Evolutionary conservation across 2,888 invertebrate species (phyloP).

Genomic region (Agonopterix arenella): DNA sequence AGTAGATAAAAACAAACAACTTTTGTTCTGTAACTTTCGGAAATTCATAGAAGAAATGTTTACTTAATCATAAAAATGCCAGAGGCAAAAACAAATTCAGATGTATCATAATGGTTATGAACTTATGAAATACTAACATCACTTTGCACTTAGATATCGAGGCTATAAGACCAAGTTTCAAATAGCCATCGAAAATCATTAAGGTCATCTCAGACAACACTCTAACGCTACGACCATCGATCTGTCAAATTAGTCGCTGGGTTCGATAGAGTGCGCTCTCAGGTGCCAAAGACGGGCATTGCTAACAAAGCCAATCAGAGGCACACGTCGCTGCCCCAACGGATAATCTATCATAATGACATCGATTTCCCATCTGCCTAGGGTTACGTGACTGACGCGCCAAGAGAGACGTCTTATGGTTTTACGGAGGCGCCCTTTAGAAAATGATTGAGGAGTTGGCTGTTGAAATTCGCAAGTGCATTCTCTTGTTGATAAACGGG

Average conservation of each 20-base stretch:
- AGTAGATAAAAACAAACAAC: no score
- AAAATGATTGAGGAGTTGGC: no score
- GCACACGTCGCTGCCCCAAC: constrained; percentile 50
- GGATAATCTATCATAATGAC: constrained; percentile 74
- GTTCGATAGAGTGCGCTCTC: constrained; percentile 45
- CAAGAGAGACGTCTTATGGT: constrained; percentile 39
- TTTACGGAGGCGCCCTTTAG: no score
- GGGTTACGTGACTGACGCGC: constrained; percentile 40
- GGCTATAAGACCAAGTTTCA: not conserved
- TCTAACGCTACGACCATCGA: constrained; percentile 44
- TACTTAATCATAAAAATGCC: no score
- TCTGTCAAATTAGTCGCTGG: constrained; percentile 69
- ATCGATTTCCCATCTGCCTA: constrained; percentile 65
- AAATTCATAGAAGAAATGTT: no score
- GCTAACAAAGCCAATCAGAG: constrained; percentile 73
- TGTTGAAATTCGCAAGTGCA: no score
- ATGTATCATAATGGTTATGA: not conserved
- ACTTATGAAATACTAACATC: not conserved
- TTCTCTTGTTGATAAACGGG: no score
- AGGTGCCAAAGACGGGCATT: constrained; percentile 55
- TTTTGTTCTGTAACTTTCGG: no score
- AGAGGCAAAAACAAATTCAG: no score
- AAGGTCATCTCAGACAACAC: constrained; percentile 46
- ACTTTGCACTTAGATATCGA: not conserved
- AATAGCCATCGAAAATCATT: constrained; percentile 28